These are phyloP conservation scores for Pterophyllum scalare DNA, from an alignment of 2,113 vertebrate genomes.

Conservation along the genomic window DNA sequence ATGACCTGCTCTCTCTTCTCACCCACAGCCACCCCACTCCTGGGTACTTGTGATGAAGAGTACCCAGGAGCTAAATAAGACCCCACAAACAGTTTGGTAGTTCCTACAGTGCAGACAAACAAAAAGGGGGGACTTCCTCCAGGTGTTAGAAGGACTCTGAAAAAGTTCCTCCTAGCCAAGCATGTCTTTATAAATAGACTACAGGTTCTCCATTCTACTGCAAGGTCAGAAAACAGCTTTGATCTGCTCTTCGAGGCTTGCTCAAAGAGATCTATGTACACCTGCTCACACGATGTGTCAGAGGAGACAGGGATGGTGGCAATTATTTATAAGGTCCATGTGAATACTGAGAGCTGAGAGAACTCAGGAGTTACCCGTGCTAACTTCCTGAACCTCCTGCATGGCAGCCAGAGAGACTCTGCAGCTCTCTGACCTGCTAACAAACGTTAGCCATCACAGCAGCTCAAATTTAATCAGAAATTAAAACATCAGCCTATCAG, in stretches of 20 bases:
- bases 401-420: neutral
- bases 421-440: too few species aligned
- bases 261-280: neutral
- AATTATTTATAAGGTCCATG: neutral
- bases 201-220: rapidly evolving
- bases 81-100: neutral
- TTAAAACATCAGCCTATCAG: too few species aligned
- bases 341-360: neutral
- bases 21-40: too few species aligned
- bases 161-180: neutral
- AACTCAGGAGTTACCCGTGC: neutral
- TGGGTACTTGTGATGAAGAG: neutral
- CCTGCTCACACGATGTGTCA: neutral
- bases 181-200: neutral
- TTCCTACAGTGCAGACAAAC: neutral
- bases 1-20: too few species aligned
- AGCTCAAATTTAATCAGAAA: too few species aligned
- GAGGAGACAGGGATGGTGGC: neutral
- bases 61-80: neutral
- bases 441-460: too few species aligned
- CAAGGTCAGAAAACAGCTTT: neutral
- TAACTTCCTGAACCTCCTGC: neutral
- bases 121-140: neutral
- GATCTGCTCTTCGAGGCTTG: neutral
- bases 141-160: neutral